Evolutionary conservation across 2,888 invertebrate species (phyloP), one percentile per base, ranked within the genome.

Genomic region (Lepidochitona cinerea): DNA sequence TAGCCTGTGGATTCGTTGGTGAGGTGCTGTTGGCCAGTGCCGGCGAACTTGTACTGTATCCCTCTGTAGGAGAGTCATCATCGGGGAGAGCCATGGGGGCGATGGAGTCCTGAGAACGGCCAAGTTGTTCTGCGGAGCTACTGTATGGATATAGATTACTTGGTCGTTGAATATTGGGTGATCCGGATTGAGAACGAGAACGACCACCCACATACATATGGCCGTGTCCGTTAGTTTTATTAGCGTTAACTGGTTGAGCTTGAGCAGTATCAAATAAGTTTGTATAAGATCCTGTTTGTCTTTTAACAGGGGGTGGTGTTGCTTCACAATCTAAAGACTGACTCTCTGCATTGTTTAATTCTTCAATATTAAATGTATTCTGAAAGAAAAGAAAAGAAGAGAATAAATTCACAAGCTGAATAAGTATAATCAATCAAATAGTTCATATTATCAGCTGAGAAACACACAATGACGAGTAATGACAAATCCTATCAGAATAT

Each of bases 211-310:
- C 12, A 14, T 23, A 29, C n/a, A n/a, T n/a, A n/a, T n/a, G n/a
- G n/a, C n/a, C n/a, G 18, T 41, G 41, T 12, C 9, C 9, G 23
- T 14, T 29, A 32, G 23, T 59, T 26, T 59, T 23, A 23, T 23
- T 59, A 32, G 59, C 59, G 29, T 59, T 59, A 4, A 59, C 59
- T 14, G 23, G 59, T 9, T 29, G 23, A 9, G 59, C 59, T 29
- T 59, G 59, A 14, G 59, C 80, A 74, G 83, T 77, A 78, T 88
- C 86, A 80, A 86, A 88, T 78, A 88, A 85, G 82, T 88, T 88
- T 76, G 83, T 86, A 81, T 88, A 86, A 71, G 88, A 88, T 71
- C 83, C 88, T 67, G 82, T 82, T 74, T 81, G 81, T 78, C 81
- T 83, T 72, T 81, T 81, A 37, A 75, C 75, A 12, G 77, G 68